These are phyloP conservation scores for Meloidogyne exigua DNA, from an alignment of 1,140 invertebrate species.

Conservation along the genomic window DNA sequence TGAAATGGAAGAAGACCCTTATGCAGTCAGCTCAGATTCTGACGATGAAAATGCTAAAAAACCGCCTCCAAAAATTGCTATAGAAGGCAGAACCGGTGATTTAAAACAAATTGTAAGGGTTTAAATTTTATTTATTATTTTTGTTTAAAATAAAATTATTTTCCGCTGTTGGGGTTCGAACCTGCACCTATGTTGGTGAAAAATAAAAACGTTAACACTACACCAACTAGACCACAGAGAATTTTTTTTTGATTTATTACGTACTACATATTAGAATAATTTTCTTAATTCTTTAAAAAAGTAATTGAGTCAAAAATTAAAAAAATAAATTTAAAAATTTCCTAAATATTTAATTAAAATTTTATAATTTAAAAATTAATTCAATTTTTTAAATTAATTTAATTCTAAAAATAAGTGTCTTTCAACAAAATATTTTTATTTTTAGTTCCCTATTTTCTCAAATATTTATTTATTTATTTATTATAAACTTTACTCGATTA, in stretches of 20 bases:
- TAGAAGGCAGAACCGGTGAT: slow-evolving; percentile 55
- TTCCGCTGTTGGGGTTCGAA: not conserved
- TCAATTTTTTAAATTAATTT: no score
- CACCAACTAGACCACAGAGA: no score
- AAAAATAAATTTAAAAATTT: no score
- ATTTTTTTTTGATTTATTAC: no score
- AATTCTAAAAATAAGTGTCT: not conserved
- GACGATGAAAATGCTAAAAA: slow-evolving; percentile 58
- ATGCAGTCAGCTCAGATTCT: slow-evolving; percentile 60
- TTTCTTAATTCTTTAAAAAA: no score
- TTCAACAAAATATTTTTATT: not conserved
- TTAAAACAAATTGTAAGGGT: slow-evolving; percentile 58
- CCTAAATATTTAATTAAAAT: no score
- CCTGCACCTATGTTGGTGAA: not conserved
- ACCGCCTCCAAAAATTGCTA: slow-evolving; percentile 60
- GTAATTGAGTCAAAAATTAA: no score
- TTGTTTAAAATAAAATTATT: not conserved
- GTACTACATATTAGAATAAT: no score
- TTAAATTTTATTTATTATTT: not conserved
- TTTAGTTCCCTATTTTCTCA: not conserved
- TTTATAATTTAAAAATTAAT: no score
- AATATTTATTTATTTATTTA: not conserved
- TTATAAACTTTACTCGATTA: not conserved
- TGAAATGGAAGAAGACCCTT: slow-evolving; percentile 55
- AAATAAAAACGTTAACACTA: no score